Conservation (phyloP, 2,888 invertebrate genomes). For the Nemotelus pantherinus region DNA sequence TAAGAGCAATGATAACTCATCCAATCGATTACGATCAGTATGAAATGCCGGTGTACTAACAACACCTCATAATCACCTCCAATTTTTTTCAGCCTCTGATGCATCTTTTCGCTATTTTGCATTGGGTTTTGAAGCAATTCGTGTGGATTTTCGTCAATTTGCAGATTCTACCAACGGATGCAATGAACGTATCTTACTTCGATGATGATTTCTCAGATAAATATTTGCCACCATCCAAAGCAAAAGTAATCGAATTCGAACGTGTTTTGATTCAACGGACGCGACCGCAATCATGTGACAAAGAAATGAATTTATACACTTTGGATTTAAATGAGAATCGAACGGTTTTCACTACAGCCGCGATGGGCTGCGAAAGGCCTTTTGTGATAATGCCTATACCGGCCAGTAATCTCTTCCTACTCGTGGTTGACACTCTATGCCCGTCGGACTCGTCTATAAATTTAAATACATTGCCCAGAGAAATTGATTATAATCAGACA, state of each 20-base stretch:
- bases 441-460: constrained; percentile 66
- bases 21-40: constrained; percentile 72
- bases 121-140: constrained; percentile 70
- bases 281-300: constrained; percentile 85
- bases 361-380: constrained; percentile 67
- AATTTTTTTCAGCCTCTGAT: constrained; percentile 68
- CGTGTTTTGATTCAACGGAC: constrained; percentile 78
- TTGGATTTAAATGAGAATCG: constrained; percentile 67
- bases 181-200: constrained; percentile 66
- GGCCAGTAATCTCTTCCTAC: constrained; percentile 79
- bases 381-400: constrained; percentile 80
- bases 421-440: constrained; percentile 78
- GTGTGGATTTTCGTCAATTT: constrained; percentile 71
- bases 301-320: constrained; percentile 71
- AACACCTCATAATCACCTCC: neutral
- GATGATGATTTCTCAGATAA: constrained; percentile 67
- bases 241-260: constrained; percentile 70
- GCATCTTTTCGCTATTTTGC: constrained; percentile 68
- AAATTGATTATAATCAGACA: constrained; percentile 69
- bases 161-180: constrained; percentile 66
- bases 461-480: constrained; percentile 63
- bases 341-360: constrained; percentile 66
- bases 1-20: constrained; percentile 71
- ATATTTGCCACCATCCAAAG: constrained; percentile 62
- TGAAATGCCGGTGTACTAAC: neutral